Base-by-base conservation (phyloP, 2,888 invertebrate genomes). In the Pyralis farinalis region DNA sequence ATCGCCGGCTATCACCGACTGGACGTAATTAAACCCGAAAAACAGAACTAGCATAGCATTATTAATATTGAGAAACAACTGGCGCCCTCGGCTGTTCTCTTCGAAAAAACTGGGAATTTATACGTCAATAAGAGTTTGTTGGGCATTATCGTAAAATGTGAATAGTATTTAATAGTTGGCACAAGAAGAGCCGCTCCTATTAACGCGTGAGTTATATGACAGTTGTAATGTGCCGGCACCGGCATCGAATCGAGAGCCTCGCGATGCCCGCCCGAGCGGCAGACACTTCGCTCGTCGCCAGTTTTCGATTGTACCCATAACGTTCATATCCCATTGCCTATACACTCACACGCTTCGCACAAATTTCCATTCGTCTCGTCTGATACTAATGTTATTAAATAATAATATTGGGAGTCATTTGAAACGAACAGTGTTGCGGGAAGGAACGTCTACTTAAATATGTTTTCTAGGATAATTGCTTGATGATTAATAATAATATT, bases 71-170 rank as follows among this genome's bases (percentile, higher is more conserved):
- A 67, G 71, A 65, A 72, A 76, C 81, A 79, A 83, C 78, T 79
- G 86, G 86, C 86, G 86, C 85, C 86, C 74, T 76, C 67, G 77
- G 72, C 78, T 66, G 70, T 76, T 69, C 60, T 64, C 66, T 47
- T 49, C 56, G 54, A 56, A 75, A 73, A 70, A 75, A 67, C 57
- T 69, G 57, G 64, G 73, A 83, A 82, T 85, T 85, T 84, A 84
- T 85, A 72, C 80, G 72, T 84, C 82, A 83, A 83, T 86, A 84
- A 73, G 76, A 78, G 71, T 77, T 80, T 75, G 80, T 72, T 71
- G 80, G 77, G 77, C 78, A 83, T 83, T 82, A 85, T 82, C 83
- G 82, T 84, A 75, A 86, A 85, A 83, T 66, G 71, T 76, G 76
- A 78, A 76, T 77, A 74, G 78, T 77, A 74, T 82, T 83, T 84